phyloP scores from a whole-genome alignment of 2,113 vertebrate genomes.

The Sorex fumeus region DNA sequence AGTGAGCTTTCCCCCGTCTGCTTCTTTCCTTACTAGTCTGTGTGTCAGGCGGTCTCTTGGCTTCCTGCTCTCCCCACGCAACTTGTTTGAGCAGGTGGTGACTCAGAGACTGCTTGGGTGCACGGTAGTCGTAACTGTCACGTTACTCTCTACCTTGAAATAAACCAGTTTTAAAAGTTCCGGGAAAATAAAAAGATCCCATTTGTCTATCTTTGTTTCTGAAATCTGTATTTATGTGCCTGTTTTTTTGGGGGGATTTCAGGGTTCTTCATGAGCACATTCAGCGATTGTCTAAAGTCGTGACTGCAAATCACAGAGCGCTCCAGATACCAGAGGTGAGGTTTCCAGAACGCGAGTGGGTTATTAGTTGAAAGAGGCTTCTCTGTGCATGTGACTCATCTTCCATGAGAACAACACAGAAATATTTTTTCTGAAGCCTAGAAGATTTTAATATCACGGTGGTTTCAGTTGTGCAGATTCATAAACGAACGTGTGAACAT shows the following conservation, averaged over 20 bases:
- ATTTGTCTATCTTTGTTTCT: conserved; percentile 56
- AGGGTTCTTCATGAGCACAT: conserved; percentile 98
- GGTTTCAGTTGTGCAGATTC: too few species aligned
- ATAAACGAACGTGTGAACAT: too few species aligned
- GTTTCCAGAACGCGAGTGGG: neutral
- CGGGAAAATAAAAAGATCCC: neutral
- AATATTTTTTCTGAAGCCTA: too few species aligned
- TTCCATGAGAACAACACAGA: neutral
- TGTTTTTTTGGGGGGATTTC: conserved; percentile 65
- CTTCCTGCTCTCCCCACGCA: neutral
- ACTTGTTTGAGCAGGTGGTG: conserved; percentile 5
- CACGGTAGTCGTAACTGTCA: neutral
- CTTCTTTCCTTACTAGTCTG: neutral
- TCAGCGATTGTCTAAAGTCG: conserved; percentile 97
- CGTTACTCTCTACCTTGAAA: conserved; percentile 11
- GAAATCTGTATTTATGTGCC: conserved; percentile 56
- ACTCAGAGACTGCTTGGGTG: neutral
- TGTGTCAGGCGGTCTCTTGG: neutral
- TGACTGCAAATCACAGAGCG: conserved; percentile 97
- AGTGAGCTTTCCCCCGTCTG: too few species aligned
- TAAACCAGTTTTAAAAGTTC: conserved; percentile 20
- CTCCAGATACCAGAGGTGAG: conserved; percentile 98
- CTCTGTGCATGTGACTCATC: too few species aligned
- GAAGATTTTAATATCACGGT: too few species aligned
- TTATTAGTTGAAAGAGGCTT: neutral